A percentile compares a stretch with the other conserved stretches of the same genome.
phyloP scores from a whole-genome alignment of 2,113 vertebrate species.

The Gavia stellata region DNA sequence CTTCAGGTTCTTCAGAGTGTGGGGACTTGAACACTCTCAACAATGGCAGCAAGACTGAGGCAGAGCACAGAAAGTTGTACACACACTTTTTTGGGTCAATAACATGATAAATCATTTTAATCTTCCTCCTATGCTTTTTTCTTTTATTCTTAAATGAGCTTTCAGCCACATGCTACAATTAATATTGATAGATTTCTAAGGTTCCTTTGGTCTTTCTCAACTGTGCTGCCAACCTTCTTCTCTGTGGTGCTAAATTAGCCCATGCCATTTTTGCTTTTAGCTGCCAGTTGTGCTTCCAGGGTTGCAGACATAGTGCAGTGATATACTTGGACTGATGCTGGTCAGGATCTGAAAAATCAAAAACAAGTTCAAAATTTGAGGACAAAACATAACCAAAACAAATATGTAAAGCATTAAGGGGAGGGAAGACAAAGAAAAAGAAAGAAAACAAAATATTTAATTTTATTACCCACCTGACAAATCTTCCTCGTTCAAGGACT shows the following conservation, averaged over 20 bases:
- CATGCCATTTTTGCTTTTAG: background rate
- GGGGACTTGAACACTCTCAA: background rate
- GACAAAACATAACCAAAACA: background rate
- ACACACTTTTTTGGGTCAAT: background rate
- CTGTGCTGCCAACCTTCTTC: background rate
- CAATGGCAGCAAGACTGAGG: fast-evolving
- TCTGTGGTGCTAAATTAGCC: background rate
- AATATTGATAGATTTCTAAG: background rate
- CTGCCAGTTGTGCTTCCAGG: background rate
- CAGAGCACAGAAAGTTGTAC: background rate
- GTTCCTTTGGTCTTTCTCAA: background rate
- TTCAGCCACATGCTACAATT: background rate
- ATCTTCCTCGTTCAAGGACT: background rate
- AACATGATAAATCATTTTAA: background rate
- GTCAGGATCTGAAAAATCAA: background rate
- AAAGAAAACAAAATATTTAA: background rate
- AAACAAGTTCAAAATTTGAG: background rate
- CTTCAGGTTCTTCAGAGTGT: background rate
- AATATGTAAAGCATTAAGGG: background rate
- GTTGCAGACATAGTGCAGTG: background rate
- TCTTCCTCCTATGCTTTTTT: background rate
- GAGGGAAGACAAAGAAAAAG: background rate
- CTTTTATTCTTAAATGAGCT: background rate
- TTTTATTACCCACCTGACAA: background rate
- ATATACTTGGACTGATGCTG: background rate